Conservation (phyloP, 2,797 vertebrate genomes). For the Neosilurus hyrtlii region DNA sequence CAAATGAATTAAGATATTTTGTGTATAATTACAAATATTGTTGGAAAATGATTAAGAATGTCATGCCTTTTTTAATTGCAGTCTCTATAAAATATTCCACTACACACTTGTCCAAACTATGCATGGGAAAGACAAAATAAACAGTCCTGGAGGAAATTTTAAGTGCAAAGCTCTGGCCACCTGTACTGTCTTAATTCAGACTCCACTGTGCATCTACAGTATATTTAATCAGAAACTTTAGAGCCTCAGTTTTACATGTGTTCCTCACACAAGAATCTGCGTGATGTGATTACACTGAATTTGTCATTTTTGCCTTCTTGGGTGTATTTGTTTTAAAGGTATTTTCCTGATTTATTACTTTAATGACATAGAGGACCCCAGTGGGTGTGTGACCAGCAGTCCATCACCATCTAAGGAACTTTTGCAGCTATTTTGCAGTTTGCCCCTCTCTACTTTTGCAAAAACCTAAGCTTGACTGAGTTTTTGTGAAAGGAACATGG, state of each 20-base stretch:
- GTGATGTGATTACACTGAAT: constrained; percentile 2
- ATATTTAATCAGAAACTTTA: background rate
- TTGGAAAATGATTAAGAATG: constrained; percentile 71
- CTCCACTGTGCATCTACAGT: background rate
- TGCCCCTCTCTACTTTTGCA: background rate
- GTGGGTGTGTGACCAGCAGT: background rate
- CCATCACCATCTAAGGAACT: background rate
- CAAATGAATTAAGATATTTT: constrained; percentile 61
- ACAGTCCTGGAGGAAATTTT: constrained; percentile 76
- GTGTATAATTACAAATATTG: constrained; percentile 66
- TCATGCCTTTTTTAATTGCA: constrained; percentile 60
- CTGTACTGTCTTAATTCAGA: constrained; percentile 10
- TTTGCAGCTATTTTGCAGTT: background rate
- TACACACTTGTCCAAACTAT: constrained; percentile 85
- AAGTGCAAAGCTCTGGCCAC: constrained; percentile 51
- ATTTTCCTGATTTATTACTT: background rate
- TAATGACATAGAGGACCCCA: background rate
- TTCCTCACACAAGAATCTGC: background rate
- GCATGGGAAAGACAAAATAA: constrained; percentile 80
- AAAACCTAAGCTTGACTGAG: background rate
- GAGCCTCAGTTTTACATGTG: background rate
- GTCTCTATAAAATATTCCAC: constrained; percentile 66
- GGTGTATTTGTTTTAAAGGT: background rate
- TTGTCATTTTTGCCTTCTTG: background rate
- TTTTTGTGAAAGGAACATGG: background rate